phyloP scores from a whole-genome alignment of 2,888 invertebrate species.

The Melinaea menophilus region DNA sequence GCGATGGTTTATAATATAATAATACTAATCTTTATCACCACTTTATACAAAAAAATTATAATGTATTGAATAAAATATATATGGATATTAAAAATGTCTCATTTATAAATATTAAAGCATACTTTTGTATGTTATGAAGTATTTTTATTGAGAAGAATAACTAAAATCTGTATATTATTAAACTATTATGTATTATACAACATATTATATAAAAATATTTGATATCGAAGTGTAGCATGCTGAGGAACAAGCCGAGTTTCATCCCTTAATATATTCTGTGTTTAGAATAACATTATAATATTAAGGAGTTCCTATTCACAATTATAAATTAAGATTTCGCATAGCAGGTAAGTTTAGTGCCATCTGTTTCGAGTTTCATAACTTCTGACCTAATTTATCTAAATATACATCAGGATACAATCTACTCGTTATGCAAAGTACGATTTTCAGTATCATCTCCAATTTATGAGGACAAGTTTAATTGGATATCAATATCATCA shows the following conservation, averaged over 20 bases:
- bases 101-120: background rate
- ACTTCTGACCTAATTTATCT: slow-evolving; percentile 11
- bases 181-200: background rate
- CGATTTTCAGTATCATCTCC: too few relatives aligned
- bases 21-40: too few relatives aligned
- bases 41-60: too few relatives aligned
- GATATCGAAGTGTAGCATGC: slow-evolving; percentile 27
- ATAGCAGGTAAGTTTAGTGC: slow-evolving; percentile 30
- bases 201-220: slow-evolving; percentile 27
- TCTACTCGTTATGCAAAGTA: background rate
- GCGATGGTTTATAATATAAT: too few relatives aligned
- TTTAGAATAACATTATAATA: slow-evolving; percentile 76
- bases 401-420: background rate
- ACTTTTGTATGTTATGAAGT: too few relatives aligned
- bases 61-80: too few relatives aligned
- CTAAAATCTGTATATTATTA: background rate
- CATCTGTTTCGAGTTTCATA: slow-evolving; percentile 16
- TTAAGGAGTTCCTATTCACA: slow-evolving; percentile 60
- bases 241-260: slow-evolving; percentile 36
- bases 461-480: too few relatives aligned
- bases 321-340: slow-evolving; percentile 67
- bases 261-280: slow-evolving; percentile 66
- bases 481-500: too few relatives aligned
- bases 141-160: too few relatives aligned
- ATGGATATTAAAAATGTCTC: background rate